phyloP scores from a whole-genome alignment of 2,888 invertebrate genomes.

The Alitta virens region DNA sequence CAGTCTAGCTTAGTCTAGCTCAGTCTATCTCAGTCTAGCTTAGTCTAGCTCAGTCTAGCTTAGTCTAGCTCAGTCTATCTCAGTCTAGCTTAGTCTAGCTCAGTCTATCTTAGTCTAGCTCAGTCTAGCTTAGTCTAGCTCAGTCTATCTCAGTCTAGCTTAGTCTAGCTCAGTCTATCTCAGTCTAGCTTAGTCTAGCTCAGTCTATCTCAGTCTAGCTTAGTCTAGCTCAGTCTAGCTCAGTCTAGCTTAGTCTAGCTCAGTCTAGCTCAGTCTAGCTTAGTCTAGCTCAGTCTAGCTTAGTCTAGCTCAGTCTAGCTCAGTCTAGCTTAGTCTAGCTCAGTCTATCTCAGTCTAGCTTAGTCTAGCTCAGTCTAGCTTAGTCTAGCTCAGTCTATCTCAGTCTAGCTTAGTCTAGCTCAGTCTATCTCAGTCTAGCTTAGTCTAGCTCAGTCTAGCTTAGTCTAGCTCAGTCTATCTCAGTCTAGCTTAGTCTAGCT shows the following conservation, averaged over 20 bases:
- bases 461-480: no score
- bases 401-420: background rate
- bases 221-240: background rate
- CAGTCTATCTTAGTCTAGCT: background rate
- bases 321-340: background rate
- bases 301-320: background rate
- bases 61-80: background rate
- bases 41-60: background rate
- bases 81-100: background rate
- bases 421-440: background rate
- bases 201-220: background rate
- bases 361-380: background rate
- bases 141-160: background rate
- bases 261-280: background rate
- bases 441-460: no score
- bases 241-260: background rate
- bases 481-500: no score
- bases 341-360: background rate
- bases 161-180: background rate
- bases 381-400: background rate
- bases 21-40: background rate
- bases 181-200: background rate
- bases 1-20: background rate
- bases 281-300: background rate
- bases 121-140: background rate